Evolutionary conservation across 2,888 invertebrate genomes (phyloP).

Genomic region (Sarcophaga rosellei): DNA sequence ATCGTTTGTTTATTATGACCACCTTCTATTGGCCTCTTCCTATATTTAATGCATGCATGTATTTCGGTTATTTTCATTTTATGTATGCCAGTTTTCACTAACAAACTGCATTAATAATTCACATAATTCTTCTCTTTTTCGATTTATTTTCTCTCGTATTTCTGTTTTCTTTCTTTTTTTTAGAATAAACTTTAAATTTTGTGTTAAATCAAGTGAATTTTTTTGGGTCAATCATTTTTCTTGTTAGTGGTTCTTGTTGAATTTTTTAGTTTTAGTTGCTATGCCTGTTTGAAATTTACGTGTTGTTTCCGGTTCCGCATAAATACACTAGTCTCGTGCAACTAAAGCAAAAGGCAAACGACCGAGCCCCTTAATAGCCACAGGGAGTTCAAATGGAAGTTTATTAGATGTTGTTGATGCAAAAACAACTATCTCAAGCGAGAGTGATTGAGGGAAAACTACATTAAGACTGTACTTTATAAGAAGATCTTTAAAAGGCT

Average conservation of each 20-base stretch:
- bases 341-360: neutral
- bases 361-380: neutral
- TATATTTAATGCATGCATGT: neutral
- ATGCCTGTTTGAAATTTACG: conserved; percentile 7
- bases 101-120: neutral
- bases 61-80: neutral
- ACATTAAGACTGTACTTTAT: too few relatives aligned
- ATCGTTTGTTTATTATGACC: too few relatives aligned
- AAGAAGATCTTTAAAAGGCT: too few relatives aligned
- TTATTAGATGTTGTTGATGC: neutral
- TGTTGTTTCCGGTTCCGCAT: conserved; percentile 15
- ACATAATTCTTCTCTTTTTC: neutral
- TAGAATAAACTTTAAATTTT: conserved; percentile 11
- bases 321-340: neutral
- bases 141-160: too few relatives aligned
- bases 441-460: too few relatives aligned
- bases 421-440: neutral
- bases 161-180: neutral
- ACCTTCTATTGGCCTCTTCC: too few relatives aligned
- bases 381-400: neutral
- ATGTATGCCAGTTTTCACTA: neutral
- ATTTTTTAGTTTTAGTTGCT: conserved; percentile 11
- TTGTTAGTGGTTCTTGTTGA: conserved; percentile 9
- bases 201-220: conserved; percentile 59
- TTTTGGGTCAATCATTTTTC: conserved; percentile 63